phyloP scores from a whole-genome alignment of 92 coral and sea anemone species.

The Diadumene lineata region DNA sequence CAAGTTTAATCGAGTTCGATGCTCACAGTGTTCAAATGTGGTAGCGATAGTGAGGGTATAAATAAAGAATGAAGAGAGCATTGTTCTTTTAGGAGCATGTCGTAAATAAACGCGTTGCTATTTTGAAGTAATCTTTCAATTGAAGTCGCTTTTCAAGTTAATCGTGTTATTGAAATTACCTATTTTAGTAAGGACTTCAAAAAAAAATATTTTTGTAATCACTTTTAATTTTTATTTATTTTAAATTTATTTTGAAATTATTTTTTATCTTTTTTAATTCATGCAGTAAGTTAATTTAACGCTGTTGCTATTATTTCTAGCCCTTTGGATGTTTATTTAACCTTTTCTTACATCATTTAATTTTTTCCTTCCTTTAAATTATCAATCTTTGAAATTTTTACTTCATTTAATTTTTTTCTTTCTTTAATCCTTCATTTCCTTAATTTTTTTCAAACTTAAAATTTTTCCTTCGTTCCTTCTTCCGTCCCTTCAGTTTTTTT shows the following conservation, averaged over 20 bases:
- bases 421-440: neutral
- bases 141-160: neutral
- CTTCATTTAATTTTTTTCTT: too few relatives aligned
- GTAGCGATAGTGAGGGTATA: neutral
- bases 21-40: neutral
- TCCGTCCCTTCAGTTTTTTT: neutral
- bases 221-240: too few relatives aligned
- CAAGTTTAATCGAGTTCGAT: neutral
- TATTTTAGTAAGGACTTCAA: too few relatives aligned
- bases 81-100: neutral
- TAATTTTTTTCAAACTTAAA: neutral
- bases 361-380: too few relatives aligned
- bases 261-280: neutral
- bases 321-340: too few relatives aligned
- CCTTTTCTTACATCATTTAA: too few relatives aligned
- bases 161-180: too few relatives aligned
- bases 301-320: too few relatives aligned
- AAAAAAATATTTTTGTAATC: too few relatives aligned
- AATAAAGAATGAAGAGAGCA: neutral
- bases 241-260: neutral
- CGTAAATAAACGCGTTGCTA: constrained; percentile 1
- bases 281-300: too few relatives aligned
- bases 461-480: neutral
- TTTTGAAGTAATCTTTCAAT: neutral
- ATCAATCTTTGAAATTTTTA: too few relatives aligned